A percentile compares a stretch with the other conserved stretches of the same genome.
These are phyloP conservation scores for Amyelois transitella DNA, from an alignment of 1,140 invertebrate genomes.

Conservation along the genomic window DNA sequence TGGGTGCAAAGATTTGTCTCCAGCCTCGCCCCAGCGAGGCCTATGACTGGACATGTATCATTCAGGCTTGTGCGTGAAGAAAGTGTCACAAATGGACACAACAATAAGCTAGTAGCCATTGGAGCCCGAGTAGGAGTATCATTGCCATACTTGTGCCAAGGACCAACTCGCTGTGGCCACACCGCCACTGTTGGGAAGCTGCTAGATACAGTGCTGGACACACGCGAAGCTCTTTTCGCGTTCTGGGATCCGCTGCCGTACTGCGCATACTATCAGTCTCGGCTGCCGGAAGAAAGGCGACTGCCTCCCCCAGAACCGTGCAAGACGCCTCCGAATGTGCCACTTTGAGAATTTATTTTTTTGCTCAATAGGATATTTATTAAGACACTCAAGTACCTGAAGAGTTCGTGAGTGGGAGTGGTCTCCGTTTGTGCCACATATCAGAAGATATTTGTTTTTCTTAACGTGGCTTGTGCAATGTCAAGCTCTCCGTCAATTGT, in stretches of 20 bases:
- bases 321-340: constrained; percentile 63
- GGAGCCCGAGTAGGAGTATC: constrained; percentile 84
- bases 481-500: constrained; percentile 43
- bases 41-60: constrained; percentile 83
- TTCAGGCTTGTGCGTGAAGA: constrained; percentile 80
- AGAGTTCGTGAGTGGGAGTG: constrained; percentile 49
- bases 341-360: constrained; percentile 56
- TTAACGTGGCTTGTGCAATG: too few species aligned
- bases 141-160: constrained; percentile 85
- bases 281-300: constrained; percentile 77
- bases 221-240: constrained; percentile 83
- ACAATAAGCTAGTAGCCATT: constrained; percentile 70
- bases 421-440: constrained; percentile 26
- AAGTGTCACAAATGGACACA: constrained; percentile 47
- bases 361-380: constrained; percentile 55
- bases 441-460: too few species aligned
- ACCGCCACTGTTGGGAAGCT: constrained; percentile 75
- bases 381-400: constrained; percentile 70
- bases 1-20: constrained; percentile 84
- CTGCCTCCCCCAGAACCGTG: constrained; percentile 52
- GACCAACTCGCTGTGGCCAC: constrained; percentile 75
- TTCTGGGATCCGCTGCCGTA: constrained; percentile 89
- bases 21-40: constrained; percentile 75
- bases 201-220: constrained; percentile 80
- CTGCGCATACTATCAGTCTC: constrained; percentile 87